Conservation (phyloP, 2,888 invertebrate species). For the Drosophila paranaensis region DNA sequence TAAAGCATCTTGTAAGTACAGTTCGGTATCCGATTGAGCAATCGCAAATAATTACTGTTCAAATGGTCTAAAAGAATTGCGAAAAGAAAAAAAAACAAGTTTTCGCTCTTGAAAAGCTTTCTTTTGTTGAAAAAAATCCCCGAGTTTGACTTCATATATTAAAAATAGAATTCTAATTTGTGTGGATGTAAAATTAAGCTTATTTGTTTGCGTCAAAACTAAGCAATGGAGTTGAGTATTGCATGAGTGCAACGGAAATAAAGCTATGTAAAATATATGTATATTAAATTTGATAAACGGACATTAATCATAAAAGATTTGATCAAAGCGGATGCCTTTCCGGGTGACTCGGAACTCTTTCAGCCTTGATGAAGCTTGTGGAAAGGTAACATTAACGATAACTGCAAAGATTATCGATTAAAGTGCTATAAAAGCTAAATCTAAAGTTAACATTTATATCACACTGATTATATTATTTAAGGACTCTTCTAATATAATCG, state of each 20-base stretch:
- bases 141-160: slow-evolving; percentile 1
- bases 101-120: slow-evolving; percentile 2
- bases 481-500: not conserved
- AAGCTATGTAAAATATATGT: not conserved
- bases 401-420: not conserved
- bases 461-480: not conserved
- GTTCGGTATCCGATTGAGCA: not conserved
- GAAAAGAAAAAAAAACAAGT: not conserved
- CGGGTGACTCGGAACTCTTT: not conserved
- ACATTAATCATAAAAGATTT: not conserved
- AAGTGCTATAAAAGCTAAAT: no score
- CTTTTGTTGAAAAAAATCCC: not conserved
- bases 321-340: not conserved
- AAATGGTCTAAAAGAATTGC: not conserved
- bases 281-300: no score
- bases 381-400: no score
- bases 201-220: not conserved
- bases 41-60: not conserved
- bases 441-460: not conserved
- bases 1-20: not conserved
- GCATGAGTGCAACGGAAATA: not conserved
- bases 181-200: not conserved
- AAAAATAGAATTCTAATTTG: not conserved
- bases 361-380: not conserved
- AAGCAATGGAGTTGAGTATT: not conserved